Conservation (phyloP, 1,140 invertebrate genomes). For the Linepithema humile region DNA sequence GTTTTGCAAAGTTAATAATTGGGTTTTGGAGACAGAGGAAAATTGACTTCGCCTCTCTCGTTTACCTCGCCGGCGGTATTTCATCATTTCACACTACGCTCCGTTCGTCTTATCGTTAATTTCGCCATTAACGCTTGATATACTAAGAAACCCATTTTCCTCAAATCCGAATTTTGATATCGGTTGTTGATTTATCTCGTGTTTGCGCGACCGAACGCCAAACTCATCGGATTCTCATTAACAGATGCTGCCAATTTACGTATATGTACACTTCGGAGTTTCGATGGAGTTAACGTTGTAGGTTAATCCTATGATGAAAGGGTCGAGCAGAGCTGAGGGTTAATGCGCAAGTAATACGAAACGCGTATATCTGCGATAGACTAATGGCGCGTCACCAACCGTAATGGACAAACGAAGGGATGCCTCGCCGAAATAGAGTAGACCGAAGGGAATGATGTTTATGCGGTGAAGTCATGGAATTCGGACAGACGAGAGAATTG, state of each 20-base stretch:
- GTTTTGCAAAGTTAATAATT: neutral
- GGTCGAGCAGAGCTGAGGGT: too few species aligned
- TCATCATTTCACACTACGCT: neutral
- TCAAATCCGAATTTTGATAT: neutral
- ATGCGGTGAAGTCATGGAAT: neutral
- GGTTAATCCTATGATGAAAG: conserved; percentile 34
- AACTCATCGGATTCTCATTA: conserved; percentile 33
- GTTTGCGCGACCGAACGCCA: neutral
- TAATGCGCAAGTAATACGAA: conserved; percentile 33
- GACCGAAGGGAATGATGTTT: neutral
- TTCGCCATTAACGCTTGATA: neutral
- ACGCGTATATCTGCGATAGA: neutral
- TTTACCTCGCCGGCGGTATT: neutral
- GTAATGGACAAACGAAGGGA: conserved; percentile 36
- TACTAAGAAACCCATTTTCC: neutral
- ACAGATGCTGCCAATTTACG: neutral
- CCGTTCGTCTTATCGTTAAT: neutral
- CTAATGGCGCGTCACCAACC: neutral
- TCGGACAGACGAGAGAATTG: neutral
- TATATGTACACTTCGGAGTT: neutral
- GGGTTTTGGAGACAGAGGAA: neutral
- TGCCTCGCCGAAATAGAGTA: neutral
- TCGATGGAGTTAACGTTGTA: neutral
- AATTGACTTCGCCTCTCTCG: neutral
- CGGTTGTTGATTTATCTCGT: neutral